These are phyloP conservation scores for Himalopsyche japonica DNA, from an alignment of 2,888 invertebrate genomes.

Conservation along the genomic window DNA sequence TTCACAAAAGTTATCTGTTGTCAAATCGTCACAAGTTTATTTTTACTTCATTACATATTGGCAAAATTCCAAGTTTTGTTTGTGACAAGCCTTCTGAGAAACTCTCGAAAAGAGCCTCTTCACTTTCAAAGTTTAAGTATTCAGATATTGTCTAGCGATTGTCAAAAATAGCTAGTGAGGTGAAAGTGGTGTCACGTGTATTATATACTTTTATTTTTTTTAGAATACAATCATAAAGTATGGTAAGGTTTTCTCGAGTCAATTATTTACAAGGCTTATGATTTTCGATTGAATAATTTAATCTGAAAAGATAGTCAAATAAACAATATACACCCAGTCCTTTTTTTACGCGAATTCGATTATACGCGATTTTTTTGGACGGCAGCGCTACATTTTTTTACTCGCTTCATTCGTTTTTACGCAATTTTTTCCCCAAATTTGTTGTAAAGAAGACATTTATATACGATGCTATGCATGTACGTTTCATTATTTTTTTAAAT, in stretches of 20 bases:
- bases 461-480: no score
- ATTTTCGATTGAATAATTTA: no score
- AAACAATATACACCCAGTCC: no score
- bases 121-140: background rate
- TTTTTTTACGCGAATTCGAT: no score
- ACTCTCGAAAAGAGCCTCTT: background rate
- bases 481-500: no score
- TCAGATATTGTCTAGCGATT: background rate
- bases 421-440: no score
- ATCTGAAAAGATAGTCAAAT: no score
- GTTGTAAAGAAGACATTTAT: no score
- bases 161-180: background rate
- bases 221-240: background rate
- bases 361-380: no score
- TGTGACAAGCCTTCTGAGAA: background rate
- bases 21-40: background rate
- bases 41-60: background rate
- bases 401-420: no score
- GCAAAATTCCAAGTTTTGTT: background rate
- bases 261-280: background rate
- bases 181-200: background rate
- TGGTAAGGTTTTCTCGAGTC: background rate
- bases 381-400: no score
- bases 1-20: background rate
- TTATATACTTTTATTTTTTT: background rate